phyloP scores from a whole-genome alignment of 2,888 invertebrate species.

The Limnephilus auricula region DNA sequence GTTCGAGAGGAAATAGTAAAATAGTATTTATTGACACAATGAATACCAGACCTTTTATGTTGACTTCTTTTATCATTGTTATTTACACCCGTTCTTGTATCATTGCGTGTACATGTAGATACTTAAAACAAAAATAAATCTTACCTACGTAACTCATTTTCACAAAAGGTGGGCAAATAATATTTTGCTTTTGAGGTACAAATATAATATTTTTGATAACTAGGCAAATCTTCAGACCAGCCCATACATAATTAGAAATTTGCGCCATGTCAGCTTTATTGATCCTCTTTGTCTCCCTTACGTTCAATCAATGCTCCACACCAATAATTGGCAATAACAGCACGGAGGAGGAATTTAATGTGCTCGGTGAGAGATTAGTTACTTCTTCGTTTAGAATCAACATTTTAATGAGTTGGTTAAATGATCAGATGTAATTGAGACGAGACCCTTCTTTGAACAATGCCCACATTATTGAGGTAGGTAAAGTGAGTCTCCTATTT shows the following conservation, averaged over 20 bases:
- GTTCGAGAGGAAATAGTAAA: too few relatives aligned
- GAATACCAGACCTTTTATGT: too few relatives aligned
- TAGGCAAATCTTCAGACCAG: neutral
- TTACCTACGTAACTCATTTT: too few relatives aligned
- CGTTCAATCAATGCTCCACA: neutral
- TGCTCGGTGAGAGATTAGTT: neutral
- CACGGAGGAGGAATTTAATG: neutral
- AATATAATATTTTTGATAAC: neutral
- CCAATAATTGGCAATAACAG: neutral
- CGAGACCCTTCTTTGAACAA: neutral
- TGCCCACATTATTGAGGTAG: neutral
- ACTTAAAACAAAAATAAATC: too few relatives aligned
- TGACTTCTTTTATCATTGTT: too few relatives aligned
- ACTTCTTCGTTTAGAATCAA: neutral
- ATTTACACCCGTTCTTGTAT: too few relatives aligned
- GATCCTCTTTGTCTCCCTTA: neutral
- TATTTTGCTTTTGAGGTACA: neutral
- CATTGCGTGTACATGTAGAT: too few relatives aligned
- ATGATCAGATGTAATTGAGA: neutral
- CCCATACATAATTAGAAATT: neutral
- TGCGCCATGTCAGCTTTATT: neutral
- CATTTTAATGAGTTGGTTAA: neutral
- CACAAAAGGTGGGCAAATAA: too few relatives aligned
- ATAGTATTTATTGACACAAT: too few relatives aligned
- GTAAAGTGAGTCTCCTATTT: neutral